These are phyloP conservation scores for Tipula vernalis DNA, from an alignment of 2,888 invertebrate species.

Conservation along the genomic window DNA sequence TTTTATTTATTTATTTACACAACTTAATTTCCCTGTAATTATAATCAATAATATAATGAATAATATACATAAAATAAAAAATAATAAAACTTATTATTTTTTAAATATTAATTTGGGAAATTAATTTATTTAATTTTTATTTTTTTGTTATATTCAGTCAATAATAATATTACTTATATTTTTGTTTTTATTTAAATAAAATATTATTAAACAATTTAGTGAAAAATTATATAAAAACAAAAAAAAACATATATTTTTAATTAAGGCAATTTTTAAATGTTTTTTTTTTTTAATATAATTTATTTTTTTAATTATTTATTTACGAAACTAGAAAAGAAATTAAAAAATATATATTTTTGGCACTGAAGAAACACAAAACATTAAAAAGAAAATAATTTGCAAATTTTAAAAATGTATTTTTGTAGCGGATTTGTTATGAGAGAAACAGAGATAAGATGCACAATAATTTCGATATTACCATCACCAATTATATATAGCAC, in stretches of 20 bases:
- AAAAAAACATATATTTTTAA: background rate
- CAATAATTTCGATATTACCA: background rate
- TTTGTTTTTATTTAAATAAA: background rate
- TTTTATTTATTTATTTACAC: background rate
- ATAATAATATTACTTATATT: background rate
- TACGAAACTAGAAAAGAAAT: background rate
- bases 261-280: conserved; percentile 4
- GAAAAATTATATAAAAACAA: background rate
- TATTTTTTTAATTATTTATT: background rate
- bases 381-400: background rate
- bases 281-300: background rate
- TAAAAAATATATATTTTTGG: background rate
- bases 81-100: background rate
- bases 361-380: conserved; percentile 4
- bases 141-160: background rate
- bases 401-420: background rate
- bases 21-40: background rate
- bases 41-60: background rate
- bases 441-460: background rate
- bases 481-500: background rate
- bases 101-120: background rate
- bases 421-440: background rate
- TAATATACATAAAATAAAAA: background rate
- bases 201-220: background rate
- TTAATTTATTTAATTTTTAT: background rate